These are phyloP conservation scores for Hypolimnas misippus DNA, from an alignment of 2,888 invertebrate species.

Conservation along the genomic window DNA sequence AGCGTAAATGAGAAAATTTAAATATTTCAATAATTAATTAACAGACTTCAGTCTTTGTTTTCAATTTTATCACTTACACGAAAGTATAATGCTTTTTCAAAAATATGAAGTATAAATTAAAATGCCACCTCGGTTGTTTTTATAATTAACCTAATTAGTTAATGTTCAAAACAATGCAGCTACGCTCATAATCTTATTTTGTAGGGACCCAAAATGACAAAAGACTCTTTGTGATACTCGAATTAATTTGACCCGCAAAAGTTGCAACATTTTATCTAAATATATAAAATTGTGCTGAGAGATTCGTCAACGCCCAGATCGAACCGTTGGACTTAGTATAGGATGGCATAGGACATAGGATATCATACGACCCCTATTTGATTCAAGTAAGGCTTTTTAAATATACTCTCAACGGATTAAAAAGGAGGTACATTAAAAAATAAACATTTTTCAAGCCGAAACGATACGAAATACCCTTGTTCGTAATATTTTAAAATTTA, in stretches of 20 bases:
- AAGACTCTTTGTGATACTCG: conserved; percentile 5
- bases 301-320: too few species aligned
- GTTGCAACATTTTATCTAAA: too few species aligned
- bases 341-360: too few species aligned
- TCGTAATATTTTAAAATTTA: background rate
- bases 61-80: background rate
- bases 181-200: conserved; percentile 13
- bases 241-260: background rate
- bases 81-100: background rate
- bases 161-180: conserved; percentile 11
- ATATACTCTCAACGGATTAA: too few species aligned
- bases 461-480: background rate
- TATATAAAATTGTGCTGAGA: too few species aligned
- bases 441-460: background rate
- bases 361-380: too few species aligned
- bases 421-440: too few species aligned
- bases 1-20: background rate
- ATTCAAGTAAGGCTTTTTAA: too few species aligned
- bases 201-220: conserved; percentile 5
- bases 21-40: conserved; percentile 3
- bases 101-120: background rate
- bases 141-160: conserved; percentile 8
- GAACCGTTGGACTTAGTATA: too few species aligned
- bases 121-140: background rate
- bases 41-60: background rate